Conservation (phyloP, 2,797 vertebrate genomes). For the Falco rusticolus region DNA sequence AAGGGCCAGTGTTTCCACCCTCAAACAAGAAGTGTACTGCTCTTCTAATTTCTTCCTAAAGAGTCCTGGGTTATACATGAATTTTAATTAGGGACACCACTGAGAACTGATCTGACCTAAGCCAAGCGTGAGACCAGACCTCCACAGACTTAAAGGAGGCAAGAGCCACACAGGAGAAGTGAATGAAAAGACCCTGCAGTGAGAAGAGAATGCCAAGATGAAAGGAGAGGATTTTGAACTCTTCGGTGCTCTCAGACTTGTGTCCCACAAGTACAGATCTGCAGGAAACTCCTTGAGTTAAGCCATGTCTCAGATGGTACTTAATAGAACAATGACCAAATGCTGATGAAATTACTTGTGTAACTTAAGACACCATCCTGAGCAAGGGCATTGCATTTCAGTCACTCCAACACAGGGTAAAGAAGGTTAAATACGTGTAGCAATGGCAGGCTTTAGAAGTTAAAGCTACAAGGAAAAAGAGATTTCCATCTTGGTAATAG, state of each 20-base stretch:
- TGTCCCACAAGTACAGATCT: neutral
- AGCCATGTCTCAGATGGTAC: neutral
- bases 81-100: neutral
- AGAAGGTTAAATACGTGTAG: neutral
- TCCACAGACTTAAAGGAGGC: neutral
- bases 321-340: neutral
- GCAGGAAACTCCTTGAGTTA: neutral
- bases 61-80: neutral
- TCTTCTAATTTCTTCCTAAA: neutral
- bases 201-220: neutral
- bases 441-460: neutral
- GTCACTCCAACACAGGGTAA: neutral
- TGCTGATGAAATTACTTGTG: neutral
- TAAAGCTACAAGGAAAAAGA: neutral
- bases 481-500: neutral
- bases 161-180: neutral
- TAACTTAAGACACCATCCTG: neutral
- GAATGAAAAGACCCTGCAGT: neutral
- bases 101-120: neutral
- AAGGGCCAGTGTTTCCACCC: neutral
- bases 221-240: conserved; percentile 22
- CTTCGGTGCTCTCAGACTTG: neutral
- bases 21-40: neutral
- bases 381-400: neutral
- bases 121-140: neutral